Base-by-base conservation (phyloP, 2,888 invertebrate genomes). In the Gasteruption jaculator region DNA sequence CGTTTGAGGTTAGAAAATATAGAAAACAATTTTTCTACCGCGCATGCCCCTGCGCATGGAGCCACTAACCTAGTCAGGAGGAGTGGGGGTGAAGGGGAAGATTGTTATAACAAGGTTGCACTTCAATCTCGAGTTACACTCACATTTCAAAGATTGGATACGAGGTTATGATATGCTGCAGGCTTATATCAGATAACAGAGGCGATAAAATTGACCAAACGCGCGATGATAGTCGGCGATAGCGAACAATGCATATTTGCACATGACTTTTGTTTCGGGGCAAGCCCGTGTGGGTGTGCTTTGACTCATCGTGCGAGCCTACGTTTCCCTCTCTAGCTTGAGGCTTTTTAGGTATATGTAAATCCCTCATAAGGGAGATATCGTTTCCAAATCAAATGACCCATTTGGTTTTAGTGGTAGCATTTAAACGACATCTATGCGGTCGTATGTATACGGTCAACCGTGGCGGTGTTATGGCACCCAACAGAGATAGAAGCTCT, bases 341-440 rank as follows among this genome's bases (percentile, higher is more conserved):
- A 43, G 43, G 48, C 46, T 41, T 45, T 43, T 43, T 43, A 56
- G 52, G 54, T 55, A 53, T 48, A 54, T 50, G 52, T 50, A 56
- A 53, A 58, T 62, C 57, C 53, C 63, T 61, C 60, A 65, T 60
- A 63, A 63, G 63, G 60, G 63, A 60, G 68, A 68, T 68, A 69
- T 68, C 68, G 64, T 59, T 60, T 61, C 58, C 58, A 59, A 68
- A 70, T 69, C 68, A 69, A 70, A 70, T 65, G 68, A 66, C 65
- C 68, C 68, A 70, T 70, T 70, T 56, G 53, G 61, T 62, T 68
- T 70, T 69, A 70, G 60, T 65, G 59, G 56, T 43, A 56, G 56
- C 63, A 66, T 66, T 66, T 57, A 59, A 56, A 53, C 60, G 65
- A 65, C 63, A 58, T 66, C 61, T 61, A 61, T 63, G 61, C 56